Evolutionary conservation across 2,888 invertebrate species (phyloP), one percentile per base, ranked within the genome.

Genomic region (Caenorhabditis virilis): DNA sequence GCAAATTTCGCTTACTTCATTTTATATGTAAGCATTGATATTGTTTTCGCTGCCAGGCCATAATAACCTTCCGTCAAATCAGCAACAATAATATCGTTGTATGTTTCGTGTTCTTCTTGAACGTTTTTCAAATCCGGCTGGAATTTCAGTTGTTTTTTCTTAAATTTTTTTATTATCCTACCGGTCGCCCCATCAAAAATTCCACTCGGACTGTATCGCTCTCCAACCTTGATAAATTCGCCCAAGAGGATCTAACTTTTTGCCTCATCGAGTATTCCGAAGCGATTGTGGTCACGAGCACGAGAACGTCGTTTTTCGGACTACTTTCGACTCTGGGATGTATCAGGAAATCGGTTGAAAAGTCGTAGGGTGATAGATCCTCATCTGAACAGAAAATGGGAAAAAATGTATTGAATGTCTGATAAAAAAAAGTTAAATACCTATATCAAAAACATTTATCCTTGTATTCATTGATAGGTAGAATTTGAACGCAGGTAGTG

Each of bases 1-100:
- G 18, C 16, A 26, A 5, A 25, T 16, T 11, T 6, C 18, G 11
- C 33, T 16, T n/a, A 50, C 58, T 49, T 55, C 27, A 42, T 51
- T 45, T 74, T 68, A 43, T 72, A 74, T 6, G 54, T 39, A 13
- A 74, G 33, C 63, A 72, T 67, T 2, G 72, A 67, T 50, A 61
- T 68, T 2, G 74, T 70, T 35, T 74, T 74, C n/a, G 67, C 49
- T 15, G 74, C 60, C 26, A 74, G 49, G 33, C 59, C 54, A 56
- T 74, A 74, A 46, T 74, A 74, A 2, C 55, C 60, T 33, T 74
- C 74, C 5, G 54, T 51, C 4, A 70, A 11, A 47, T 72, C 62
- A 0, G 64, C 51, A 0, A 69, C 48, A 7, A 74, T 48, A 18
- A 74, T 30, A 60, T 74, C 74, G 16, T 61, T 53, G 52, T 53